Evolutionary conservation across 2,888 invertebrate species (phyloP), one percentile per base, ranked within the genome.

Genomic region (Pristionchus entomophagus): DNA sequence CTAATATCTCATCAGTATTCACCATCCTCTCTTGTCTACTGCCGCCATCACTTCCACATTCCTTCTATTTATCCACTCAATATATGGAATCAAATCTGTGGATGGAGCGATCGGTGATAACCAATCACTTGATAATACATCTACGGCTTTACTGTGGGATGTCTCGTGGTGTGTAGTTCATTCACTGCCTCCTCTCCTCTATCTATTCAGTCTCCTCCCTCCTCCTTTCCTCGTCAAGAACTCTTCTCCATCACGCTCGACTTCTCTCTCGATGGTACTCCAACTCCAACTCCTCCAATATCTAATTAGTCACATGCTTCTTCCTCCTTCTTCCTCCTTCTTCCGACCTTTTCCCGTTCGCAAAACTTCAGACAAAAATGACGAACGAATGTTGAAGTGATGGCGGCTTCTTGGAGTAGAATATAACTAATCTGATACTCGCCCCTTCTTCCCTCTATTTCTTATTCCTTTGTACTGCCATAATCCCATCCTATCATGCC

Each of bases 321-420:
- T 22, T 14, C 29, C 38, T 17, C 0, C 35, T 8, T 53, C 38
- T n/a, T n/a, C n/a, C n/a, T n/a, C n/a, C n/a, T n/a, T n/a, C n/a
- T 38, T 80, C 80, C 38, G 32, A 35, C 51, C 38, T 53, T 29
- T 80, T 29, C 38, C 35, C 65, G 14, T 56, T 35, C 29, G 12
- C 32, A n/a, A 65, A 65, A 65, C 65, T 29, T 65, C 65, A 65
- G 65, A n/a, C 4, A n/a, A 56, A 59, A 65, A 35, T 65, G 65
- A 65, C 65, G 65, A 65, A 65, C 32, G 65, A 29, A 14, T 56
- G 56, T 56, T 22, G 56, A 56, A 56, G 56, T 56, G 56, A 56
- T 56, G n/a, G 10, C 56, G n/a, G n/a, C 56, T 22, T 10, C 22
- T 56, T 56, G n/a, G 0, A n/a, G n/a, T 56, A n/a, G 26, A 56